phyloP scores from a whole-genome alignment of 2,113 vertebrate genomes.

The Dunckerocampus dactyliophorus region DNA sequence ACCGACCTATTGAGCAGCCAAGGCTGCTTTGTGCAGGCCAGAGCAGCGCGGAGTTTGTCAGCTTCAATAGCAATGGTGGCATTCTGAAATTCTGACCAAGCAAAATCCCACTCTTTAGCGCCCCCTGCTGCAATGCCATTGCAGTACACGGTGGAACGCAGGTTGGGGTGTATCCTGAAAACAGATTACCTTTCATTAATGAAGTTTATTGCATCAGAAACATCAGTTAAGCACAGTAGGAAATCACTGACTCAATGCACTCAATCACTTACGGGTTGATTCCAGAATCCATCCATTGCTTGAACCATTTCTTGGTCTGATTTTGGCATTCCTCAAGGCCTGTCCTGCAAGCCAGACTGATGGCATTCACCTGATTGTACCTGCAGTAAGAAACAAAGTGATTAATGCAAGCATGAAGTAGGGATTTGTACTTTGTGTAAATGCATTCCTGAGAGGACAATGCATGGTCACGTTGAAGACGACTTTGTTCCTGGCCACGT shows the following conservation, averaged over 20 bases:
- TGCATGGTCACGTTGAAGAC: too few species aligned
- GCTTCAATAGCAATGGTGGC: slow-evolving; percentile 76
- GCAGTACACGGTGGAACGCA: slow-evolving; percentile 87
- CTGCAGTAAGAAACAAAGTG: slow-evolving; percentile 52
- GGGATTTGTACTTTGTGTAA: too few species aligned
- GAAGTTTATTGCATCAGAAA: not conserved
- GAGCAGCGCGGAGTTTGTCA: slow-evolving; percentile 79
- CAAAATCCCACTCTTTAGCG: slow-evolving; percentile 79
- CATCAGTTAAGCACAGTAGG: not conserved
- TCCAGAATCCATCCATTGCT: slow-evolving; percentile 1
- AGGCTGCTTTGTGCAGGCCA: slow-evolving; percentile 78
- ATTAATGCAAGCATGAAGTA: not conserved
- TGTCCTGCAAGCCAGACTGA: slow-evolving; percentile 80
- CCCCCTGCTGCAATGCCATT: slow-evolving; percentile 79
- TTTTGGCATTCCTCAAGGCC: slow-evolving; percentile 54
- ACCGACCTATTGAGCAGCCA: slow-evolving; percentile 86
- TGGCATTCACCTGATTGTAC: slow-evolving; percentile 83
- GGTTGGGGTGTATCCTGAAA: slow-evolving; percentile 82
- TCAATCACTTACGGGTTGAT: slow-evolving; percentile 70
- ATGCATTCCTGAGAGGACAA: too few species aligned
- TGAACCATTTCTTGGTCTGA: slow-evolving; percentile 24
- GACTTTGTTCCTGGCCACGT: too few species aligned
- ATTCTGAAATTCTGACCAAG: slow-evolving; percentile 66
- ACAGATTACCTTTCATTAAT: not conserved
- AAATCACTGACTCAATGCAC: not conserved